A percentile compares a stretch with the other conserved stretches of the same genome.
These are phyloP conservation scores for Mycalesis mineus DNA, from an alignment of 2,888 invertebrate genomes.

Conservation along the genomic window DNA sequence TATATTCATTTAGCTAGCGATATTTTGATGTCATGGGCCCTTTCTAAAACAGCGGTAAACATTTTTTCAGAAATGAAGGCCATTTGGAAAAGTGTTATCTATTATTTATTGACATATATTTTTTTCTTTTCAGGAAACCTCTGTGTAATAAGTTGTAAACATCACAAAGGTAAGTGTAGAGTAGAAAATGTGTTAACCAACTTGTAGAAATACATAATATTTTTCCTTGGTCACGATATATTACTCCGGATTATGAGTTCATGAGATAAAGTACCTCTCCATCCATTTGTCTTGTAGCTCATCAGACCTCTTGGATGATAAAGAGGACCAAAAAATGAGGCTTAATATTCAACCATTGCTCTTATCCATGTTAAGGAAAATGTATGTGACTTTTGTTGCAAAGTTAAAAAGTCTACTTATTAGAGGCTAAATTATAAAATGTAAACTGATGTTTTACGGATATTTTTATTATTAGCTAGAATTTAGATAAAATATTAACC, in stretches of 20 bases:
- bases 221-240: slow-evolving; percentile 15
- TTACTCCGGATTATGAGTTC: slow-evolving; percentile 20
- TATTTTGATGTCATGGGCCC: no score
- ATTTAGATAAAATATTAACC: no score
- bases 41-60: no score
- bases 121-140: background rate
- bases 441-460: no score
- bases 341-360: slow-evolving; percentile 22
- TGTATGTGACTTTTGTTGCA: background rate
- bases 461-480: no score
- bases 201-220: slow-evolving; percentile 7
- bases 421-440: background rate
- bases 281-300: slow-evolving; percentile 28
- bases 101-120: background rate
- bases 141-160: background rate
- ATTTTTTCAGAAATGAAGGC: no score
- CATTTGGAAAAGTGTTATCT: no score
- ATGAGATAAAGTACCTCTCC: slow-evolving; percentile 19
- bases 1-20: no score
- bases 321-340: slow-evolving; percentile 24
- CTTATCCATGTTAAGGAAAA: background rate
- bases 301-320: slow-evolving; percentile 25
- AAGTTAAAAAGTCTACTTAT: background rate
- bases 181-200: background rate
- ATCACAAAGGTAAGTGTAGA: background rate